phyloP scores from a whole-genome alignment of 2,888 invertebrate genomes.

The Mythimna ferrago region DNA sequence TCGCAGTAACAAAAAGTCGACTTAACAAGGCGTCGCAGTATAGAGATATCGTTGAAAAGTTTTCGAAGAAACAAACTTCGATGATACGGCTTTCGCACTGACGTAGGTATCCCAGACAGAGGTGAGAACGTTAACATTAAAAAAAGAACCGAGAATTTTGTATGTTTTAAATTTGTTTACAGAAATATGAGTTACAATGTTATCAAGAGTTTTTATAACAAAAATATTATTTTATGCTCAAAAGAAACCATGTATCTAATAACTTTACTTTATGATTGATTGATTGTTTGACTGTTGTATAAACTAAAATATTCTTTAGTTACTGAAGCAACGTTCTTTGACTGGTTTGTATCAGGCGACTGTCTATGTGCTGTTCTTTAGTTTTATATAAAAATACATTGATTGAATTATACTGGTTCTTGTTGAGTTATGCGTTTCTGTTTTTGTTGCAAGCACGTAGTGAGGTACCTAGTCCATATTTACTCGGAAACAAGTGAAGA shows the following conservation, averaged over 20 bases:
- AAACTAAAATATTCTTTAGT: conserved; percentile 33
- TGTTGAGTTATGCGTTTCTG: neutral
- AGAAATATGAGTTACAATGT: conserved; percentile 34
- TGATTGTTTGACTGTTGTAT: conserved; percentile 45
- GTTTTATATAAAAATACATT: conserved; percentile 1
- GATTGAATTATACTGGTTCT: neutral
- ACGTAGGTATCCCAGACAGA: too few relatives aligned
- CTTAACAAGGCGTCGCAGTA: too few relatives aligned
- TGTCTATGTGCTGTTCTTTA: conserved; percentile 4
- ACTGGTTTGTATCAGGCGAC: conserved; percentile 31
- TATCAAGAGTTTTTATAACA: conserved; percentile 15
- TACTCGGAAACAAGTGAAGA: neutral
- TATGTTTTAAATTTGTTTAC: conserved; percentile 12
- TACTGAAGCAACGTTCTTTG: neutral
- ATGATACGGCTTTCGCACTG: too few relatives aligned
- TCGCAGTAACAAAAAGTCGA: too few relatives aligned
- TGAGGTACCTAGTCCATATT: neutral
- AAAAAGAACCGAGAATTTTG: neutral
- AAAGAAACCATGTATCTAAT: conserved; percentile 31
- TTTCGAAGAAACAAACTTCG: too few relatives aligned
- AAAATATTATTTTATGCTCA: conserved; percentile 29
- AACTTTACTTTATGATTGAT: conserved; percentile 46
- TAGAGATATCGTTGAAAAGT: too few relatives aligned
- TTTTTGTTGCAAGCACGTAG: neutral
- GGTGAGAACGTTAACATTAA: neutral